Percentiles rank a stretch among this genome's conserved stretches.
phyloP scores from a whole-genome alignment of 2,113 vertebrate genomes.

The Phyllopteryx taeniolatus region DNA sequence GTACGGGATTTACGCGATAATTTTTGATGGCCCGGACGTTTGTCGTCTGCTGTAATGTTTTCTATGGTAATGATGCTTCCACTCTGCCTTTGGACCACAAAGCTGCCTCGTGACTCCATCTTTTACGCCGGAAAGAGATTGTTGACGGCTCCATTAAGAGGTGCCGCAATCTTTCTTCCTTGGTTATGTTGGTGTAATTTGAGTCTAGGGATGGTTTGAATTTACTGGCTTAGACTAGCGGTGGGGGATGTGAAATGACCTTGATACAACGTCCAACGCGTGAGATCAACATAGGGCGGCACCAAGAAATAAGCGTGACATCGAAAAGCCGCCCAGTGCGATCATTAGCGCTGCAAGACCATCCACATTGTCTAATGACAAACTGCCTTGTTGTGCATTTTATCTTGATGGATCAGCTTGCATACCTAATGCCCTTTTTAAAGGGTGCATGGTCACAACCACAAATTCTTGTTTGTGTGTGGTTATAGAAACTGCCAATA shows the following conservation, averaged over 20 bases:
- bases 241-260: conserved; percentile 37
- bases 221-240: conserved; percentile 48
- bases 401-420: conserved; percentile 3
- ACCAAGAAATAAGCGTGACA: conserved; percentile 22
- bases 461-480: background rate
- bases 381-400: conserved; percentile 23
- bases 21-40: conserved; percentile 69
- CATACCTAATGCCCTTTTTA: conserved; percentile 19
- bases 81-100: conserved; percentile 52
- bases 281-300: conserved; percentile 20
- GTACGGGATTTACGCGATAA: conserved; percentile 68
- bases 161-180: conserved; percentile 48
- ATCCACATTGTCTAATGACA: conserved; percentile 25
- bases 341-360: conserved; percentile 35
- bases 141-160: conserved; percentile 66
- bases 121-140: conserved; percentile 55
- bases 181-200: conserved; percentile 34
- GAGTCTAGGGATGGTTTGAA: conserved; percentile 28
- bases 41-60: conserved; percentile 58
- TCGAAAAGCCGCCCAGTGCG: conserved; percentile 31
- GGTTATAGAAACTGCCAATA: too few species aligned
- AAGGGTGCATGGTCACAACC: background rate
- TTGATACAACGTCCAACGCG: conserved; percentile 46
- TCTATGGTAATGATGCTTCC: conserved; percentile 70
- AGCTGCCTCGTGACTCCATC: conserved; percentile 49